Conservation (phyloP, 2,113 vertebrate genomes). For the Campylorhamphus procurvoides region DNA sequence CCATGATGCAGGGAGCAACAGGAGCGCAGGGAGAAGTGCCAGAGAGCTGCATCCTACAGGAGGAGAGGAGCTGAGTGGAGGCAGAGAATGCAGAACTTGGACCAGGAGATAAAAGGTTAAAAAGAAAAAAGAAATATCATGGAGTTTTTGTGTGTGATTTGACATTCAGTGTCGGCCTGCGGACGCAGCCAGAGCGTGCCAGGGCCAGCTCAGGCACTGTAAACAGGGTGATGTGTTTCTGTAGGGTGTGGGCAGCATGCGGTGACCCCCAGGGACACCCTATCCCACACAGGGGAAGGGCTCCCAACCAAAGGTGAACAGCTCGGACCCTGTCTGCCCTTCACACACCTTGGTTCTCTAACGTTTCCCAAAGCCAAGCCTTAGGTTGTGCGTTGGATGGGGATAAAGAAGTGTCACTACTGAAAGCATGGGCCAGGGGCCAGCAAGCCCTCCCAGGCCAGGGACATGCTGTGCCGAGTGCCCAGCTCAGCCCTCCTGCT, state of each 20-base stretch:
- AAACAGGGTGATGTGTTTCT: not conserved
- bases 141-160: not conserved
- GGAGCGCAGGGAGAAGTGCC: not conserved
- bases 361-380: not conserved
- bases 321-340: not conserved
- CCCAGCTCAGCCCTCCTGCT: not conserved
- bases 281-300: not conserved
- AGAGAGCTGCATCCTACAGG: not conserved
- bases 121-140: not conserved
- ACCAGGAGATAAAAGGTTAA: not conserved
- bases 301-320: not conserved
- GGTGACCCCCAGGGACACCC: not conserved
- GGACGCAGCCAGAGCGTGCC: not conserved
- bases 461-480: not conserved
- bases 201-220: slow-evolving; percentile 24
- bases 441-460: not conserved
- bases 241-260: accelerated
- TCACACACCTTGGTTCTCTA: not conserved
- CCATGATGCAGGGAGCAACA: not conserved
- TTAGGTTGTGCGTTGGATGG: not conserved
- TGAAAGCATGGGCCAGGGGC: not conserved
- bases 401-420: not conserved
- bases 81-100: not conserved
- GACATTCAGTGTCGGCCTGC: not conserved
- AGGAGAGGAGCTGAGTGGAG: not conserved